A percentile compares a stretch with the other conserved stretches of the same genome.
Evolutionary conservation across 92 coral and sea anemone species (phyloP).

Genomic region (Umimayanthus chanpuru): DNA sequence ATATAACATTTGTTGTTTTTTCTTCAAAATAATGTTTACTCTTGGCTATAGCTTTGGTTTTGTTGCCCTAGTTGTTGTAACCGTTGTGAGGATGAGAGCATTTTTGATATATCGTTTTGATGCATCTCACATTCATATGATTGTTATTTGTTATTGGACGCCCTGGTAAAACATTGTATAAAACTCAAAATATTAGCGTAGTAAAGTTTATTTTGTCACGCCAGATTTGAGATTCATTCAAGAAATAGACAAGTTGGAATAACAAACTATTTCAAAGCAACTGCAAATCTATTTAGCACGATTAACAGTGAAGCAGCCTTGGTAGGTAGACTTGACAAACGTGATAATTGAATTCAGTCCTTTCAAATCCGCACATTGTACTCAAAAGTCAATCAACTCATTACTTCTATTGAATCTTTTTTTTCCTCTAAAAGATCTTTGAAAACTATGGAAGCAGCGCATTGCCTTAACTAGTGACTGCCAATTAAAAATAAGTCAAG

Average conservation of each 20-base stretch:
- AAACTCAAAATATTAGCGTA: constrained; percentile 10
- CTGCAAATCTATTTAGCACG: background rate
- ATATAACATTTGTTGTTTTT: background rate
- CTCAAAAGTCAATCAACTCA: constrained; percentile 27
- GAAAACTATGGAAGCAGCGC: constrained; percentile 11
- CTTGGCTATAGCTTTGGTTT: background rate
- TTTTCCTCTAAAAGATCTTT: constrained; percentile 2
- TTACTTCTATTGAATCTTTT: constrained; percentile 16
- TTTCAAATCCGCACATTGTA: constrained; percentile 41
- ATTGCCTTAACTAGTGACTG: constrained; percentile 21
- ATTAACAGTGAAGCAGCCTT: no score
- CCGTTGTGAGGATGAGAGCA: background rate
- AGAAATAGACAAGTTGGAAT: background rate
- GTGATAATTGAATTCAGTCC: constrained; percentile 8
- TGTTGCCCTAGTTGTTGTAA: background rate
- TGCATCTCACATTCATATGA: background rate
- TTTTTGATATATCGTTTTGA: background rate
- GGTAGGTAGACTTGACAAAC: background rate
- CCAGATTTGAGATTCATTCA: background rate
- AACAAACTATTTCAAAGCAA: background rate
- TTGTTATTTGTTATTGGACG: constrained; percentile 22
- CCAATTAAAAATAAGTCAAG: constrained; percentile 2
- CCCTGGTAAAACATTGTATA: background rate
- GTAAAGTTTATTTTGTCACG: constrained; percentile 8
- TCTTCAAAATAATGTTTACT: background rate